Evolutionary conservation across 1,140 invertebrate genomes (phyloP), one percentile per base, ranked within the genome.

Genomic region (Limonius californicus): DNA sequence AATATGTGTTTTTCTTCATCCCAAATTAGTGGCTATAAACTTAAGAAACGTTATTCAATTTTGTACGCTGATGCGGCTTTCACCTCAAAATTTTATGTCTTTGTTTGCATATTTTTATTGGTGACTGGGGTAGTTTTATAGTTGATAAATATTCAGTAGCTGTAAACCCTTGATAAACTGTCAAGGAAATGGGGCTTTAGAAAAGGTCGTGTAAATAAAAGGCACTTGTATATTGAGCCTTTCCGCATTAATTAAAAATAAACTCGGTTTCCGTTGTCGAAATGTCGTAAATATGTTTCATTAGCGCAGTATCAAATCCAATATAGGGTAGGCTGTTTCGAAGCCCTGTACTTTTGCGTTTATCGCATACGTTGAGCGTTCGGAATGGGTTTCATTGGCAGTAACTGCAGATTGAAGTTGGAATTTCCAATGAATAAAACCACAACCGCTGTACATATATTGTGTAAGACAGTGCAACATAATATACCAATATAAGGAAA

Each of bases 21-120:
- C 14, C 45, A 50, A 50, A 50, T 50, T 50, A 50, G 45, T 50
- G 14, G 16, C 14, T 18, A 50, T 50, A 50, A 50, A 50, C 8
- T 50, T 50, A 9, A 14, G 45, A 14, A 50, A 50, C 9, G 45
- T 50, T 50, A 50, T 50, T 50, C 45, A 50, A 50, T 50, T 50
- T 50, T 50, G 45, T 50, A 18, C 14, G 45, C 16, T 50, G 45
- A 50, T 50, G 19, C 45, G 45, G 45, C 45, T 50, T 50, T 50
- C 45, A 50, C 45, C 45, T 18, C 35, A 50, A 50, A 50, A 50
- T 50, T 50, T 50, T 50, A 50, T 21, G 45, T 50, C 45, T 50
- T 50, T 50, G 45, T 50, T 50, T 50, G 45, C 45, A 50, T 50
- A 50, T 50, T 50, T 50, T 50, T 50, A 50, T 50, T 50, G 45